Percentiles rank a stretch among this genome's conserved stretches.
Conservation (phyloP, 2,797 vertebrate species). For the Gallirallus australis region DNA sequence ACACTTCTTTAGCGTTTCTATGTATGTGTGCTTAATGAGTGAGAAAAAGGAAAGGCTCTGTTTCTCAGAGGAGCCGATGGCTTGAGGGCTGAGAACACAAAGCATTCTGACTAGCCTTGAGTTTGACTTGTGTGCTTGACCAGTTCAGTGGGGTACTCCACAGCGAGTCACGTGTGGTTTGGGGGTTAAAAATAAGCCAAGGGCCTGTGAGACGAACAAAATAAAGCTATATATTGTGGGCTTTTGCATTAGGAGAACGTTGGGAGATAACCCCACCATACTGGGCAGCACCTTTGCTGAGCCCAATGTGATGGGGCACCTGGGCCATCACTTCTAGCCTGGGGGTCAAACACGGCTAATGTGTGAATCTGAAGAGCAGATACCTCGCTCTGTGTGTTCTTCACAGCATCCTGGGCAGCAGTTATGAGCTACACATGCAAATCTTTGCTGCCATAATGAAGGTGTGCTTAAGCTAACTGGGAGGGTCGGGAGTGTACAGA, state of each 20-base stretch:
- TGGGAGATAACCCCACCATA: not conserved
- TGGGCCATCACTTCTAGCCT: not conserved
- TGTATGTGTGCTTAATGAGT: conserved; percentile 20
- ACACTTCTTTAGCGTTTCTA: conserved; percentile 46
- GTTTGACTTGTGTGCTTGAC: not conserved
- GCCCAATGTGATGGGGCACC: rapidly evolving
- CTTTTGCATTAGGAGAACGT: not conserved
- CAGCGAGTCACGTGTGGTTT: not conserved
- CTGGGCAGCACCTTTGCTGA: not conserved
- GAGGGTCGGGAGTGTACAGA: not conserved
- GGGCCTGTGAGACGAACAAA: not conserved
- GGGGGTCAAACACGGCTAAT: not conserved
- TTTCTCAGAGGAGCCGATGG: conserved; percentile 28
- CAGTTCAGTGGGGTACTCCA: not conserved
- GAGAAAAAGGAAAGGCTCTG: conserved; percentile 29
- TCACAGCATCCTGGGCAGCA: not conserved
- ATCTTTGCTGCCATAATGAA: not conserved
- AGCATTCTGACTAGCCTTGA: not conserved
- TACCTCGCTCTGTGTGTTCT: not conserved
- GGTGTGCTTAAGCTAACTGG: not conserved
- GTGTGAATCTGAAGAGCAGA: not conserved
- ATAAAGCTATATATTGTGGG: not conserved
- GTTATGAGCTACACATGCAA: not conserved
- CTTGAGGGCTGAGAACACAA: conserved; percentile 6
- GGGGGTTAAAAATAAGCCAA: not conserved